These are phyloP conservation scores for Butorides virescens DNA, from an alignment of 2,113 vertebrate species.

Conservation along the genomic window DNA sequence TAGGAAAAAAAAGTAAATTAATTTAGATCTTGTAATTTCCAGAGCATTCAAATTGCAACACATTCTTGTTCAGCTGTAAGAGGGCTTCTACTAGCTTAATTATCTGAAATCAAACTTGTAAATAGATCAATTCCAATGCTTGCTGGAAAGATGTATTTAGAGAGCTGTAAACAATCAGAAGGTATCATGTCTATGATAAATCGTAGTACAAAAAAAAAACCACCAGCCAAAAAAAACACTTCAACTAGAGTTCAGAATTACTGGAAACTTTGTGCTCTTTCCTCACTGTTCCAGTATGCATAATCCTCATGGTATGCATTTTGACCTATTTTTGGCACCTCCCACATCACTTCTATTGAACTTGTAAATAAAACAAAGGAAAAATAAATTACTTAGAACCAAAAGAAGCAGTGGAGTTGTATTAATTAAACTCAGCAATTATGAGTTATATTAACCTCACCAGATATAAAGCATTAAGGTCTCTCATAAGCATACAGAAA, in stretches of 20 bases:
- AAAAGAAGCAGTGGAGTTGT: not conserved
- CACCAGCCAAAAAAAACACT: too few species aligned
- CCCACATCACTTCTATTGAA: slow-evolving; percentile 45
- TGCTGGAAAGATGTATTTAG: not conserved
- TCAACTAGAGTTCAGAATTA: not conserved
- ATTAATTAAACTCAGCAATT: not conserved
- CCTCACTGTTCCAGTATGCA: slow-evolving; percentile 19
- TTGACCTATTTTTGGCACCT: slow-evolving; percentile 33
- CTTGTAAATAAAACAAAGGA: slow-evolving; percentile 50
- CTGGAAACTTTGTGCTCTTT: not conserved
- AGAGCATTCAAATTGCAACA: slow-evolving; percentile 25
- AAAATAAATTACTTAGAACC: not conserved
- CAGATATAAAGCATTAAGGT: not conserved
- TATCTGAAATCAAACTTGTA: slow-evolving; percentile 18
- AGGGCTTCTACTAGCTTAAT: slow-evolving; percentile 16
- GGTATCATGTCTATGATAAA: not conserved
- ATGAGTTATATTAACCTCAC: not conserved
- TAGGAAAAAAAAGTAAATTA: not conserved
- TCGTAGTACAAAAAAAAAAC: not conserved
- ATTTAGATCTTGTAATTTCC: not conserved
- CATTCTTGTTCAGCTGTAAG: slow-evolving; percentile 21
- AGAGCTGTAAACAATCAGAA: not conserved
- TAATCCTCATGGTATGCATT: slow-evolving; percentile 33
- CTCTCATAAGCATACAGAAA: not conserved
- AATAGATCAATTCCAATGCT: slow-evolving; percentile 26